Percentiles rank a stretch among this genome's conserved stretches.
These are phyloP conservation scores for Noctua comes DNA, from an alignment of 2,888 invertebrate species.

Conservation along the genomic window DNA sequence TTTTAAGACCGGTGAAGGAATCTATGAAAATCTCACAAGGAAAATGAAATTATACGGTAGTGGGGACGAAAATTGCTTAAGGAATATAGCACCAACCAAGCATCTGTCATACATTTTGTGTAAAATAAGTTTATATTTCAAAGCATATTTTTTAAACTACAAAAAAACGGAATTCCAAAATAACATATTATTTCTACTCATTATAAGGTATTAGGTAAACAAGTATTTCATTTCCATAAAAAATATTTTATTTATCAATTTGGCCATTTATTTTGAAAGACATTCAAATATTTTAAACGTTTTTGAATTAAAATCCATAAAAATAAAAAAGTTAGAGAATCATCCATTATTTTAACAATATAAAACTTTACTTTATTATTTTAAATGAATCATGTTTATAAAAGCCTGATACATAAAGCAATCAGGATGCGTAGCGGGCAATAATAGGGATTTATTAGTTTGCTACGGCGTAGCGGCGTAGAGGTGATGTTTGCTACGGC, in stretches of 20 bases:
- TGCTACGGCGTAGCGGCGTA: conserved; percentile 43
- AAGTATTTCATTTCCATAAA: background rate
- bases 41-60: background rate
- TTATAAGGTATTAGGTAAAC: background rate
- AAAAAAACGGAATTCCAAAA: background rate
- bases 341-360: background rate
- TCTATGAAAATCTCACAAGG: background rate
- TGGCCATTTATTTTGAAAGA: background rate
- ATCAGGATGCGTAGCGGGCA: background rate
- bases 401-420: background rate
- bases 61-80: background rate
- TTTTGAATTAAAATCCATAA: background rate
- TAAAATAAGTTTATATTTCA: background rate
- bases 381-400: conserved; percentile 1
- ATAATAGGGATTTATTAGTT: background rate
- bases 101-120: background rate
- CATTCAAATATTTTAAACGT: background rate
- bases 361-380: background rate
- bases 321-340: background rate
- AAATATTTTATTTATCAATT: background rate
- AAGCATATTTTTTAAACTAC: background rate
- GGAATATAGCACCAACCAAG: background rate
- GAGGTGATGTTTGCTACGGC: conserved; percentile 21
- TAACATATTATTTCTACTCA: background rate
- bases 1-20: background rate